These are phyloP conservation scores for Cacatua alba DNA, from an alignment of 2,113 vertebrate genomes.

Conservation along the genomic window DNA sequence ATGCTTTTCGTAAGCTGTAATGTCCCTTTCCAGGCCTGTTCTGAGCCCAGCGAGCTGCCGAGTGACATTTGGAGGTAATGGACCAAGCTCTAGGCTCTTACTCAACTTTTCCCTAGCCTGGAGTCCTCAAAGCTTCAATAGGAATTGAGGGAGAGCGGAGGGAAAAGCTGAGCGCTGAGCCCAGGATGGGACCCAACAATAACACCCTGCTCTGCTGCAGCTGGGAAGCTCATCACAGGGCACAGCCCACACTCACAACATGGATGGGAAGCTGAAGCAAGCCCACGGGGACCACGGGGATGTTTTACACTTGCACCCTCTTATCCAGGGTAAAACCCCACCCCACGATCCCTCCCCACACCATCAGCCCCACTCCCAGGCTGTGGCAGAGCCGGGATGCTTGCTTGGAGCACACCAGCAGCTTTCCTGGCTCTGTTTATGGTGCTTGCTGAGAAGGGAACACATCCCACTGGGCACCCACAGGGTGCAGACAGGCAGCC, in stretches of 20 bases:
- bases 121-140: constrained; percentile 16
- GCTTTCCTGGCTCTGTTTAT: not conserved
- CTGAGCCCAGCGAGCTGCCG: not conserved
- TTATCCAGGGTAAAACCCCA: not conserved
- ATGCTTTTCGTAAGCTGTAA: not conserved
- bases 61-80: not conserved
- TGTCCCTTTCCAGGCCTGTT: not conserved
- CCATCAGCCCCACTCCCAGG: not conserved
- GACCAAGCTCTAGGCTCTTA: constrained; percentile 11
- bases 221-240: constrained; percentile 26
- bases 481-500: not conserved
- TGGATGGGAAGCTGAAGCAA: not conserved
- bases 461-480: not conserved
- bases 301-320: not conserved
- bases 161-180: constrained; percentile 45
- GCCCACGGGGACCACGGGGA: rapidly evolving
- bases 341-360: not conserved
- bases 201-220: not conserved
- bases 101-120: constrained; percentile 42
- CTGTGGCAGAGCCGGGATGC: rapidly evolving
- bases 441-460: not conserved
- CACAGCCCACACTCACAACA: not conserved
- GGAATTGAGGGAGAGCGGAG: constrained; percentile 29
- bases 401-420: not conserved
- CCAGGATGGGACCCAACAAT: constrained; percentile 46